phyloP scores from a whole-genome alignment of 2,888 invertebrate genomes.

The Drosophila birchii region DNA sequence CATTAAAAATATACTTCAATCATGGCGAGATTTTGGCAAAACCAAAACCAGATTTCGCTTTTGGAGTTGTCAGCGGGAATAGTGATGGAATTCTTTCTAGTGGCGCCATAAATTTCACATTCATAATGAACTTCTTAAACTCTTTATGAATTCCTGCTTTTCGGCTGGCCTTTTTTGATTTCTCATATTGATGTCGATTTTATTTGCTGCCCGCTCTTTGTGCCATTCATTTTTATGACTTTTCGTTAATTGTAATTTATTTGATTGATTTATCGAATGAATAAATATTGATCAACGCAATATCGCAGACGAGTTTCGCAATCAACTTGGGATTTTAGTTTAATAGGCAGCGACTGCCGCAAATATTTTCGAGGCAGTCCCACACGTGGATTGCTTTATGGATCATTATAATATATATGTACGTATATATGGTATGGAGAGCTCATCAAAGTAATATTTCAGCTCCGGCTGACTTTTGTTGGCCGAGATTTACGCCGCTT shows the following conservation, averaged over 20 bases:
- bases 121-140: constrained; percentile 65
- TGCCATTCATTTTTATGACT: constrained; percentile 69
- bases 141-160: constrained; percentile 25
- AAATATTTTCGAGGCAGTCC: constrained; percentile 20
- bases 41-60: constrained; percentile 70
- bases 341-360: constrained; percentile 17
- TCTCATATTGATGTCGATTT: constrained; percentile 40
- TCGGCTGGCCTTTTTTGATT: constrained; percentile 17
- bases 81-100: constrained; percentile 58
- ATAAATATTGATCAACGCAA: constrained; percentile 70
- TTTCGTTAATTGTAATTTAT: constrained; percentile 80
- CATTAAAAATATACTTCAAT: constrained; percentile 59
- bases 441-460: constrained; percentile 70
- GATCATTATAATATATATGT: constrained; percentile 31
- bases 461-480: constrained; percentile 55
- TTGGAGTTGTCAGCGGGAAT: constrained; percentile 21
- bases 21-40: constrained; percentile 60
- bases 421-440: constrained; percentile 5
- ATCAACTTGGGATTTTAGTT: constrained; percentile 56
- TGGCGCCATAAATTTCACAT: constrained; percentile 72
- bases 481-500: constrained; percentile 59
- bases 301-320: constrained; percentile 68
- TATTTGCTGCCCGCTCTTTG: constrained; percentile 35
- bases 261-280: constrained; percentile 78
- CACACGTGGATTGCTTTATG: constrained; percentile 49